These are phyloP conservation scores for Anthophora plumipes DNA, from an alignment of 2,888 invertebrate species.

Conservation along the genomic window DNA sequence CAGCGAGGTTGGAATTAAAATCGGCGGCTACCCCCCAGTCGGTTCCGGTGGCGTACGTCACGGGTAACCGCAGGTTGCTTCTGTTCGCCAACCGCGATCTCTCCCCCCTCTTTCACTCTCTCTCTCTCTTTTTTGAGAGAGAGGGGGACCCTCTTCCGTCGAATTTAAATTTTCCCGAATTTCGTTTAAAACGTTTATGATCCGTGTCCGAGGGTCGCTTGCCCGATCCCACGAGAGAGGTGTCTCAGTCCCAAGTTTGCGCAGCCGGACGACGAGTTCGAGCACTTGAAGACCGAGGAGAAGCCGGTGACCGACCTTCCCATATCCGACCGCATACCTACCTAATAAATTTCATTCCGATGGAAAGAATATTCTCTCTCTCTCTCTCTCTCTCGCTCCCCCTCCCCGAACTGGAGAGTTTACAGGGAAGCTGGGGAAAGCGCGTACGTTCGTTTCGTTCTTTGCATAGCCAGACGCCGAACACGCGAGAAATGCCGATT, in stretches of 20 bases:
- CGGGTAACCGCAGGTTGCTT: slow-evolving; percentile 44
- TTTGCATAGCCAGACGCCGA: too few relatives aligned
- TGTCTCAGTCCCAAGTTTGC: slow-evolving; percentile 76
- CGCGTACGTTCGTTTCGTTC: neutral
- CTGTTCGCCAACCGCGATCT: slow-evolving; percentile 14
- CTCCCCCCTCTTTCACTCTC: neutral
- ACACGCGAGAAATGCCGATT: too few relatives aligned
- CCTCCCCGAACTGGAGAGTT: too few relatives aligned
- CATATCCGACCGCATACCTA: slow-evolving; percentile 73
- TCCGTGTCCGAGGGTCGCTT: slow-evolving; percentile 80
- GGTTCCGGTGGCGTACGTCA: neutral
- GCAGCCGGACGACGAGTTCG: slow-evolving; percentile 78
- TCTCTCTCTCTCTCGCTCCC: too few relatives aligned
- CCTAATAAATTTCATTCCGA: slow-evolving; percentile 66
- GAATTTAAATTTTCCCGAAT: slow-evolving; percentile 81
- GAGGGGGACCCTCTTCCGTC: slow-evolving; percentile 38
- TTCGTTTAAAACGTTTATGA: slow-evolving; percentile 84
- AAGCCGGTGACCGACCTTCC: slow-evolving; percentile 70
- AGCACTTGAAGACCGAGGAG: slow-evolving; percentile 18
- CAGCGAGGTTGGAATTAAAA: slow-evolving; percentile 59
- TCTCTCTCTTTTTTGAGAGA: neutral
- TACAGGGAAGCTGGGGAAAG: neutral
- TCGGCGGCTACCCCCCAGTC: slow-evolving; percentile 43
- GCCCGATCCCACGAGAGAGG: slow-evolving; percentile 56
- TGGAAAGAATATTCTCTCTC: slow-evolving; percentile 65